Percentiles rank a stretch among this genome's conserved stretches.
Conservation (phyloP, 2,888 invertebrate species). For the Ernsta delagoae region DNA sequence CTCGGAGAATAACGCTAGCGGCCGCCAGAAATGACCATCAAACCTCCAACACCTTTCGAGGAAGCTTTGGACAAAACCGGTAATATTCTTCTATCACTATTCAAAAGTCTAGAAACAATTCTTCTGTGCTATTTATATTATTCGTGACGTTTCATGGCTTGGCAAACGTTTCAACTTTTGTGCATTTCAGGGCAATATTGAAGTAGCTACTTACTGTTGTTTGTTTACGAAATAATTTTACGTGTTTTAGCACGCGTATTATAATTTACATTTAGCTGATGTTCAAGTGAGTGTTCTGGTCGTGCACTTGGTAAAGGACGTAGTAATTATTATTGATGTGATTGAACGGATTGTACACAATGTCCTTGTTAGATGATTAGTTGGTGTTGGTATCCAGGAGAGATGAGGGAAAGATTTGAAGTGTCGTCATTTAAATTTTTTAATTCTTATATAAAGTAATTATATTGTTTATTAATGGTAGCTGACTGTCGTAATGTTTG, state of each 20-base stretch:
- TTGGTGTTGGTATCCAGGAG: no score
- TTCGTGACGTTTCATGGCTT: constrained; percentile 8
- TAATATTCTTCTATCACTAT: constrained; percentile 41
- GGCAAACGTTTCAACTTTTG: constrained; percentile 10
- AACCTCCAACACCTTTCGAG: constrained; percentile 58
- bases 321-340: constrained; percentile 3
- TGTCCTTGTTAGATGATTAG: background rate
- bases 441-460: no score
- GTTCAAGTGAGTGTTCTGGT: no score
- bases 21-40: constrained; percentile 44
- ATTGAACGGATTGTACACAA: constrained; percentile 11
- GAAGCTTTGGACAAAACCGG: constrained; percentile 70
- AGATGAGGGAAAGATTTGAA: no score
- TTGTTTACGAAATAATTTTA: no score
- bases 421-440: no score
- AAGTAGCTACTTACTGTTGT: no score
- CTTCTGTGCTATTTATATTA: background rate
- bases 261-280: no score
- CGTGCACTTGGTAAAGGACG: background rate
- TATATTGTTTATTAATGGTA: no score
- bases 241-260: no score
- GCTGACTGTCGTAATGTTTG: no score
- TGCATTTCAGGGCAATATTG: constrained; percentile 11
- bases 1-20: constrained; percentile 40
- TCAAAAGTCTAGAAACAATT: no score